Conservation (phyloP, 2,888 invertebrate genomes). For the Aspidiotus rigidus region DNA sequence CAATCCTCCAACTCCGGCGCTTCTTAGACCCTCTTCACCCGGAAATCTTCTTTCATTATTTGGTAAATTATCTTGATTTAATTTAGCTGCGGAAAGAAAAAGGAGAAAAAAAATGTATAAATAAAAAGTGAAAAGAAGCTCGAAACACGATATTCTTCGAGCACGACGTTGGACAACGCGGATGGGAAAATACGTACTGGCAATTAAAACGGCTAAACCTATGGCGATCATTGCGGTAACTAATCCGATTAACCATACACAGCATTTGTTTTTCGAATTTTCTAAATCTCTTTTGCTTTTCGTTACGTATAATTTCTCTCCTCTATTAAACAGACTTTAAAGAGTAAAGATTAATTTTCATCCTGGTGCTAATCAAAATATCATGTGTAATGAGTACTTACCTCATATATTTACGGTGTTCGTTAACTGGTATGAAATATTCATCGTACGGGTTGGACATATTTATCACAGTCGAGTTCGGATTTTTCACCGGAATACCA, state of each 20-base stretch:
- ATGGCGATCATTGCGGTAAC: conserved; percentile 56
- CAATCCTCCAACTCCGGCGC: conserved; percentile 2
- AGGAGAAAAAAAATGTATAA: neutral
- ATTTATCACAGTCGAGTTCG: conserved; percentile 49
- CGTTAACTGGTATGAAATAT: conserved; percentile 76
- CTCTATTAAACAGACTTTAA: conserved; percentile 47
- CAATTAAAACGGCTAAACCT: conserved; percentile 62
- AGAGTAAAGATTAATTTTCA: conserved; percentile 28
- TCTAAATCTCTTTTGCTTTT: conserved; percentile 54
- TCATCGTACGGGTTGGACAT: conserved; percentile 67
- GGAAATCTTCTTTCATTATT: conserved; percentile 20
- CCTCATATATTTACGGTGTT: conserved; percentile 77
- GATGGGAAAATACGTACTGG: conserved; percentile 51
- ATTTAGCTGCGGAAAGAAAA: conserved; percentile 12
- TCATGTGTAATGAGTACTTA: conserved; percentile 44
- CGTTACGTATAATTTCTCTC: conserved; percentile 72
- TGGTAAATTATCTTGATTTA: conserved; percentile 18
- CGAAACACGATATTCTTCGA: neutral
- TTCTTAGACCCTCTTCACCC: conserved; percentile 1
- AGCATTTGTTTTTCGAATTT: conserved; percentile 42
- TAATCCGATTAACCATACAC: conserved; percentile 61
- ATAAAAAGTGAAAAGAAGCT: neutral
- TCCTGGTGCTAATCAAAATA: neutral
- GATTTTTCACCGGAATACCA: conserved; percentile 53
- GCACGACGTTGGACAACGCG: neutral